These are phyloP conservation scores for Drosophila pandora DNA, from an alignment of 1,140 invertebrate genomes.

Conservation along the genomic window DNA sequence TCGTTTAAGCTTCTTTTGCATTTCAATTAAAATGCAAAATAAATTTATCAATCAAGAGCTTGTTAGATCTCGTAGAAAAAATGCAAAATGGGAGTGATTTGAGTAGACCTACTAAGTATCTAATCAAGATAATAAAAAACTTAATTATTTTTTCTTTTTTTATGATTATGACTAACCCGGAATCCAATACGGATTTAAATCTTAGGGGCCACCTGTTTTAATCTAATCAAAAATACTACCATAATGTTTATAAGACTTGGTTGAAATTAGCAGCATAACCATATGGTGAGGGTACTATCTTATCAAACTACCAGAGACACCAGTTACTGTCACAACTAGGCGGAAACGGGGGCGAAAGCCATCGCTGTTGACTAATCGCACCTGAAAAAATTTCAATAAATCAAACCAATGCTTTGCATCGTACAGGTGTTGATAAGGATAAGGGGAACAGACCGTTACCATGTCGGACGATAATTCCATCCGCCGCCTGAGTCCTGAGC, in stretches of 20 bases:
- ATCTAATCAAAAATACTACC: conserved; percentile 35
- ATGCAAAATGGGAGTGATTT: background rate
- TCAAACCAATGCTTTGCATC: conserved; percentile 51
- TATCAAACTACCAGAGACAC: conserved; percentile 24
- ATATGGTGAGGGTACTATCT: conserved; percentile 53
- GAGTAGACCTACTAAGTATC: background rate
- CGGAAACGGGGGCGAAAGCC: conserved; percentile 47
- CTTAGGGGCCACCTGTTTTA: background rate
- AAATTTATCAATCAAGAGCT: background rate
- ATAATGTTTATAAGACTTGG: conserved; percentile 4
- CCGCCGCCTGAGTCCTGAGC: conserved; percentile 78
- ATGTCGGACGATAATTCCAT: conserved; percentile 62
- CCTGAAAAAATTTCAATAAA: conserved; percentile 70
- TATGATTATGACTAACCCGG: conserved; percentile 11
- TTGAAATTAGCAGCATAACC: conserved; percentile 7
- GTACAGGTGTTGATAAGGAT: conserved; percentile 34
- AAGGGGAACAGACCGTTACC: conserved; percentile 22
- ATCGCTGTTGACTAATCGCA: conserved; percentile 37
- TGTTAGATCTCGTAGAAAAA: background rate
- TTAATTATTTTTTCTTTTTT: background rate
- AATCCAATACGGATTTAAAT: conserved; percentile 9
- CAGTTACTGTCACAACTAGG: conserved; percentile 36
- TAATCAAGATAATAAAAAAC: background rate
- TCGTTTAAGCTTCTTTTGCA: background rate
- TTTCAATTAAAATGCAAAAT: background rate